Evolutionary conservation across 2,797 vertebrate genomes (phyloP).

Genomic region (Hippoglossus hippoglossus): DNA sequence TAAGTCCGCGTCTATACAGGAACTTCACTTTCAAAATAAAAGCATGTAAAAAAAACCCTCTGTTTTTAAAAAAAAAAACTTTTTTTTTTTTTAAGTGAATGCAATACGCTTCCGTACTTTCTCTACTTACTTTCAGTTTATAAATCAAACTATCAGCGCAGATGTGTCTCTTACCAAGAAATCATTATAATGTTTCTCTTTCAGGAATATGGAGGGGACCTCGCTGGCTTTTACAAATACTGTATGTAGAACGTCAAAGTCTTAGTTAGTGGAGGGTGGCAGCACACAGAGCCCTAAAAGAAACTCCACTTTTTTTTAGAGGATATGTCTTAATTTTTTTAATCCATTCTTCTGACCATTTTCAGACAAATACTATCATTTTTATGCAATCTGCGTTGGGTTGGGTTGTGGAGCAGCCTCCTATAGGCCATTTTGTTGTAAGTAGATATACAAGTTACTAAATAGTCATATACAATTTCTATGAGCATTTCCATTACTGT

Average conservation of each 20-base stretch:
- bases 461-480: not conserved
- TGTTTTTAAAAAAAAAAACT: too few relatives aligned
- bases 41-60: too few relatives aligned
- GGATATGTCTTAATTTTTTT: not conserved
- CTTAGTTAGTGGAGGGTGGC: not conserved
- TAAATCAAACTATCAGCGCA: not conserved
- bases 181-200: constrained; percentile 29
- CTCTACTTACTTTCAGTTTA: not conserved
- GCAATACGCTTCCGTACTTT: too few relatives aligned
- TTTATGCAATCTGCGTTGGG: constrained; percentile 78
- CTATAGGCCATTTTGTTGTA: constrained; percentile 74
- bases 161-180: not conserved
- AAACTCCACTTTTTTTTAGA: not conserved
- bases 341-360: constrained; percentile 30
- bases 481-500: not conserved
- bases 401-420: constrained; percentile 68
- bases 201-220: constrained; percentile 40
- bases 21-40: too few relatives aligned
- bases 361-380: constrained; percentile 81
- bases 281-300: not conserved
- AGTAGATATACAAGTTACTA: constrained; percentile 40
- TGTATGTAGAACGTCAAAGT: constrained; percentile 61
- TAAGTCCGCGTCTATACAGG: too few relatives aligned
- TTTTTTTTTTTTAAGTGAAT: too few relatives aligned
- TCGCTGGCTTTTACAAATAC: constrained; percentile 49